Evolutionary conservation across 2,113 vertebrate species (phyloP).

Genomic region (Eretmochelys imbricata): DNA sequence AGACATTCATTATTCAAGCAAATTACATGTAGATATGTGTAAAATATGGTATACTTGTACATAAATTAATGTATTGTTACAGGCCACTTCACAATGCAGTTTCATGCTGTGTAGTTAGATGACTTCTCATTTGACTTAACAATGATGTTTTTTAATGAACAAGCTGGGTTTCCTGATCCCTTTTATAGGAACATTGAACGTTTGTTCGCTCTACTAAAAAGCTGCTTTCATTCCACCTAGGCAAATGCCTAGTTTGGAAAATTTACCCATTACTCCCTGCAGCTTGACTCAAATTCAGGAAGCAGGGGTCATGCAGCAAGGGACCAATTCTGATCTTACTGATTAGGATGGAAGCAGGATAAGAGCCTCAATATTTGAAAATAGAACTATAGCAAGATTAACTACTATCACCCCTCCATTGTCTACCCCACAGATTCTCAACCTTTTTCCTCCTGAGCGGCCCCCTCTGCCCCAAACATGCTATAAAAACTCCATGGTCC

Average conservation of each 20-base stretch:
- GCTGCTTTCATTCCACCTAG: neutral
- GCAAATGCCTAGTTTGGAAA: neutral
- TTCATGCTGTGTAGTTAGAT: conserved; percentile 18
- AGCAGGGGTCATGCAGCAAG: neutral
- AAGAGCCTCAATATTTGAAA: neutral
- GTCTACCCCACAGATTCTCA: neutral
- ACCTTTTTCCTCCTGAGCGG: too few species aligned
- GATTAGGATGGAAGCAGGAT: conserved; percentile 8
- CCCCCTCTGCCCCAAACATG: too few species aligned
- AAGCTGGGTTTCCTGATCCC: conserved; percentile 30
- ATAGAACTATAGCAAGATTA: neutral
- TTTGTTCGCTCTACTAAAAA: conserved; percentile 23
- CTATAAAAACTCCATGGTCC: too few species aligned
- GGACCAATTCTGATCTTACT: neutral
- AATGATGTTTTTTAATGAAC: conserved; percentile 56
- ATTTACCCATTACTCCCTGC: neutral
- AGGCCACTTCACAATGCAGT: neutral
- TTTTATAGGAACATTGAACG: neutral
- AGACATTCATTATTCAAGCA: conserved; percentile 50
- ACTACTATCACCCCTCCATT: neutral
- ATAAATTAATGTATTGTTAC: conserved; percentile 17
- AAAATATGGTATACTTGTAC: conserved; percentile 19
- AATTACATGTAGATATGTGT: conserved; percentile 25
- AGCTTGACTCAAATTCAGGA: neutral
- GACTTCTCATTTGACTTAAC: conserved; percentile 29